Evolutionary conservation across 2,888 invertebrate species (phyloP).

Genomic region (Synergus umbraculus): DNA sequence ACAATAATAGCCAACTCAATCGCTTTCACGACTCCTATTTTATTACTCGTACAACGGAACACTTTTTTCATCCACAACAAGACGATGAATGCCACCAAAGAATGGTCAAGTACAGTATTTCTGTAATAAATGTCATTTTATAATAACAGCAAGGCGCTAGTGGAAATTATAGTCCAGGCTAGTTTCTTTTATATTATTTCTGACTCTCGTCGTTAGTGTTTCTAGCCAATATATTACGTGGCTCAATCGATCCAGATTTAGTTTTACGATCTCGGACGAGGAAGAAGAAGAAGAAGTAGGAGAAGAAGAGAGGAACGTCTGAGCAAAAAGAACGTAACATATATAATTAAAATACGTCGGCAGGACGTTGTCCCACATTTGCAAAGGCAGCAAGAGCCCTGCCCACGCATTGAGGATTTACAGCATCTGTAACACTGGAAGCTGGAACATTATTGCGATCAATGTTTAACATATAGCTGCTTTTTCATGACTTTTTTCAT

Average conservation of each 20-base stretch:
- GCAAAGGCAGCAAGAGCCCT: conserved; percentile 53
- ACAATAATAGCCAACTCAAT: background rate
- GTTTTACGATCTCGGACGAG: background rate
- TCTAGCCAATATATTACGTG: conserved; percentile 17
- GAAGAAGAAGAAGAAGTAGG: conserved; percentile 5
- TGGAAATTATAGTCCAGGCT: background rate
- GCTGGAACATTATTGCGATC: conserved; percentile 23
- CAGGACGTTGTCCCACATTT: conserved; percentile 56
- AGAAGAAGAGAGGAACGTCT: background rate
- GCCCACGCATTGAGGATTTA: conserved; percentile 56
- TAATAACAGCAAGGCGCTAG: background rate
- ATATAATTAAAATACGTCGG: conserved; percentile 31
- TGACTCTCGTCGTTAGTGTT: background rate
- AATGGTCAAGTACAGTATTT: background rate
- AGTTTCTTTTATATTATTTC: background rate
- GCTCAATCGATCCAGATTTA: conserved; percentile 26
- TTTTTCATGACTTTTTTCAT: conserved; percentile 12
- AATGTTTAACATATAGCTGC: conserved; percentile 21
- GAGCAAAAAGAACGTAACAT: conserved; percentile 23
- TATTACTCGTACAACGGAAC: background rate
- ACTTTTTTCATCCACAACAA: background rate
- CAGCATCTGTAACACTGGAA: conserved; percentile 42
- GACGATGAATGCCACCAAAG: background rate
- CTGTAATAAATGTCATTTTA: conserved; percentile 23
- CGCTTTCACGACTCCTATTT: background rate